Conservation (phyloP, 1,140 invertebrate genomes). For the Bombus consobrinus region DNA sequence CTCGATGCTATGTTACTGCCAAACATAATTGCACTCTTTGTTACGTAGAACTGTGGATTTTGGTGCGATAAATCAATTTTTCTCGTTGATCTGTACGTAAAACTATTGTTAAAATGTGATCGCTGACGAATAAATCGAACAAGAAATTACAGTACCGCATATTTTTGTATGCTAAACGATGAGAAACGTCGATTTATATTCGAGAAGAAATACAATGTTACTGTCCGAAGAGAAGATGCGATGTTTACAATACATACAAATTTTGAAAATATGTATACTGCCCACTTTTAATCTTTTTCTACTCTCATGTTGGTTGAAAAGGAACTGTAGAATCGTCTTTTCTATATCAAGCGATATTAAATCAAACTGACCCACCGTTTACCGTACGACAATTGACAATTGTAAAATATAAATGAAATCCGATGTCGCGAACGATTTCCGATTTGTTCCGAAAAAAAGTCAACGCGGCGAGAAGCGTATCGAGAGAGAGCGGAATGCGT, state of each 20-base stretch:
- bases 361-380: slow-evolving; percentile 8
- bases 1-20: background rate
- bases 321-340: background rate
- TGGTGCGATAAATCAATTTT: background rate
- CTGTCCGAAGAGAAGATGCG: background rate
- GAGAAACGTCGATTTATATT: background rate
- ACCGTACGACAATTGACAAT: background rate
- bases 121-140: background rate
- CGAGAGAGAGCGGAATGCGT: background rate
- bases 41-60: background rate
- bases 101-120: background rate
- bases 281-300: background rate
- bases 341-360: too few relatives aligned
- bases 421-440: background rate
- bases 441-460: too few relatives aligned
- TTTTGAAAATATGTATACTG: background rate
- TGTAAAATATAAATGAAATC: background rate
- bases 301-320: background rate
- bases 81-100: background rate
- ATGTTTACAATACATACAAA: background rate
- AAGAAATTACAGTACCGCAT: too few relatives aligned
- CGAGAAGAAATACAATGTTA: too few relatives aligned
- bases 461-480: background rate
- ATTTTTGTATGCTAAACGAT: background rate
- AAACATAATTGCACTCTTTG: background rate